Evolutionary conservation across 2,113 vertebrate species (phyloP), one percentile per base, ranked within the genome.

Genomic region (Pogonocichla stellata): DNA sequence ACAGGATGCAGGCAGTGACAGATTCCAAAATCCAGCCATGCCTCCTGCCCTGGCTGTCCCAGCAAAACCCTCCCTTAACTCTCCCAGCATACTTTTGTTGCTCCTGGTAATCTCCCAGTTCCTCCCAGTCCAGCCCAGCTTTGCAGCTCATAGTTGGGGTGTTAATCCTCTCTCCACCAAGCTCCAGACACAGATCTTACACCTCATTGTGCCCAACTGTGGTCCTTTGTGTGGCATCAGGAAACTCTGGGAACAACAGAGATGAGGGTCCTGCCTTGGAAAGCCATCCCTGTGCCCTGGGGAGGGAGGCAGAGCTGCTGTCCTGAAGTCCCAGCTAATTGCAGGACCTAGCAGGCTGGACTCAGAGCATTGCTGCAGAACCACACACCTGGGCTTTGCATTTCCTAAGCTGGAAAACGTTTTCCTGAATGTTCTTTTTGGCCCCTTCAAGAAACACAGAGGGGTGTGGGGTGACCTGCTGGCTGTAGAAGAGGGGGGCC

Each of bases 181-280:
- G 8, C 19, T 77, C 19, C 58, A 53, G 42, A 28, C 18, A 45
- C 13, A 71, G 38, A 38, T 3, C 8, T 67, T 22, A 34, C 40
- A 43, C 17, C 40, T 3, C 14, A 29, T 14, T 0, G 0, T 16
- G 34, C 31, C 94, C 73, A 9, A 0, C 0, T 17, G 29, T 58
- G 22, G 38, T 11, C 20, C 70, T 77, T 33, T 66, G 43, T 40
- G 56, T 58, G 75, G 70, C 57, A 87, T 19, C 34, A 43, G 75
- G 48, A 4, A 22, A 14, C 29, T 28, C 60, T 65, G 80, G 84
- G 65, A 84, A 29, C 54, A 51, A 1, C 48, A 72, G 26, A 64
- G 81, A 57, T 69, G 89, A 94, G 78, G 85, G 19, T 19, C 8
- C 54, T 72, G 83, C 42, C 53, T 18, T 24, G 71, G 56, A 74